These are phyloP conservation scores for Podiceps cristatus DNA, from an alignment of 2,113 vertebrate species.

Conservation along the genomic window DNA sequence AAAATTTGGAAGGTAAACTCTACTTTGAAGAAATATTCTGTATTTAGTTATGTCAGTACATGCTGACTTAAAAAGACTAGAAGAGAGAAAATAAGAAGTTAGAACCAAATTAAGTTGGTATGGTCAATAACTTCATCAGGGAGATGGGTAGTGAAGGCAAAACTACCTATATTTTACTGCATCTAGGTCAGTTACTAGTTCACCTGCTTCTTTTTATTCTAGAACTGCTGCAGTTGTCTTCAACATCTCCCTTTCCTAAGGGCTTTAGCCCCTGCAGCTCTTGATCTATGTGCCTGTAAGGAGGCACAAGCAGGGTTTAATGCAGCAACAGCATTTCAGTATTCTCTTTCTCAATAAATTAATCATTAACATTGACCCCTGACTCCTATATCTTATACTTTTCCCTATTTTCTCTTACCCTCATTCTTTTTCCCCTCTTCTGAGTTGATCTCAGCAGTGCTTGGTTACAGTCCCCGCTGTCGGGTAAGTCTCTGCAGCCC, in stretches of 20 bases:
- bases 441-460: not conserved
- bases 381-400: not conserved
- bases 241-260: not conserved
- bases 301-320: not conserved
- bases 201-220: not conserved
- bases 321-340: not conserved
- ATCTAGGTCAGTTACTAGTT: not conserved
- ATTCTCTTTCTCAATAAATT: not conserved
- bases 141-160: not conserved
- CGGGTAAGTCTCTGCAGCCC: not conserved
- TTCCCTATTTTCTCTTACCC: not conserved
- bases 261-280: rapidly evolving
- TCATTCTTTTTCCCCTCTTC: not conserved
- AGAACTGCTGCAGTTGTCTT: not conserved
- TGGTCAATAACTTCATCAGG: not conserved
- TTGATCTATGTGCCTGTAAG: not conserved
- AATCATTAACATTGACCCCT: not conserved
- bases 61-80: not conserved
- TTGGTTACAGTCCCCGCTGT: not conserved
- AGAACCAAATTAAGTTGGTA: not conserved
- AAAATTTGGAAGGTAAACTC: not conserved
- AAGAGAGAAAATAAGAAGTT: not conserved
- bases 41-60: not conserved
- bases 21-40: not conserved
- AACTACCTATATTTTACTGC: not conserved